These are phyloP conservation scores for Heliconius hortense DNA, from an alignment of 2,888 invertebrate species.

Conservation along the genomic window DNA sequence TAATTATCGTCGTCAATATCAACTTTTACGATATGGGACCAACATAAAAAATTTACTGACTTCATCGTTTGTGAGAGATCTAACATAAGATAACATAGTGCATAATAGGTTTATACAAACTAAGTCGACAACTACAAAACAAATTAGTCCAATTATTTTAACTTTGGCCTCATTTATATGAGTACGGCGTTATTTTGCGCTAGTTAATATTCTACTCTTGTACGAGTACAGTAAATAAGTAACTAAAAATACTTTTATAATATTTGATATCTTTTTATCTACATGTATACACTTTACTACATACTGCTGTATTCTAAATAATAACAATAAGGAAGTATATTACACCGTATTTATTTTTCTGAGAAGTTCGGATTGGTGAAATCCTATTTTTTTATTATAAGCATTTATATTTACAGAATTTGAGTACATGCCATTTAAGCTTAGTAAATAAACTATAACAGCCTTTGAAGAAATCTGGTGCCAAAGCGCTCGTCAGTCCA, in stretches of 20 bases:
- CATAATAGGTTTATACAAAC: background rate
- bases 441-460: conserved; percentile 92
- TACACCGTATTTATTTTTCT: no score
- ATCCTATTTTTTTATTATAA: background rate
- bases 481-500: conserved; percentile 90
- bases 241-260: background rate
- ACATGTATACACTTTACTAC: background rate
- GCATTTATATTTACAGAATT: background rate
- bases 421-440: conserved; percentile 41
- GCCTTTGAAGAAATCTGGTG: conserved; percentile 88
- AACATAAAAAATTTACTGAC: conserved; percentile 11
- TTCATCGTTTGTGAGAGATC: background rate
- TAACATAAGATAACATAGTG: conserved; percentile 1
- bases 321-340: no score
- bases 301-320: no score
- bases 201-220: conserved; percentile 9
- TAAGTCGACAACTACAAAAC: background rate
- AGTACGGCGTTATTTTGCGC: conserved; percentile 18
- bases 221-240: background rate
- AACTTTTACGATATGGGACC: background rate
- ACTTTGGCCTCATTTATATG: conserved; percentile 14
- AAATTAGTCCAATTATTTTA: conserved; percentile 14
- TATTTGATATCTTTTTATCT: background rate
- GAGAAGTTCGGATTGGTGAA: no score
- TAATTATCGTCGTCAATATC: conserved; percentile 8